These are phyloP conservation scores for Parnassius orleans DNA, from an alignment of 2,888 invertebrate genomes.

Conservation along the genomic window DNA sequence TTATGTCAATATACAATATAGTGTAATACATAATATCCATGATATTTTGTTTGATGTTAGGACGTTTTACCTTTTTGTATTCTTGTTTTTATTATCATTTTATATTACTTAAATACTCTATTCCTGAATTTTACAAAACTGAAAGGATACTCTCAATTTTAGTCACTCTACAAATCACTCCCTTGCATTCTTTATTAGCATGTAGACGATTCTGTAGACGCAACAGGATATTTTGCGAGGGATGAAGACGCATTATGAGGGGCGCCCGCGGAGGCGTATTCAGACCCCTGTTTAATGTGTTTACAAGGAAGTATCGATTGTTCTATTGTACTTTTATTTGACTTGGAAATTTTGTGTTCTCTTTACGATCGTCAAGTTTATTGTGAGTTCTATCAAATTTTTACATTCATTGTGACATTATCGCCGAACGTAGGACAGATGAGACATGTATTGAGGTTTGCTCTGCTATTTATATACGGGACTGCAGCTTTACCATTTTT, in stretches of 20 bases:
- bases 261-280: slow-evolving; percentile 35
- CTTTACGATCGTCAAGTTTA: slow-evolving; percentile 52
- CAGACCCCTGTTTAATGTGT: slow-evolving; percentile 74
- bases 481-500: too few relatives aligned
- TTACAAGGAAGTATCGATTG: slow-evolving; percentile 80
- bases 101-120: neutral
- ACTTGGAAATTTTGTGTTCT: slow-evolving; percentile 71
- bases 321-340: slow-evolving; percentile 77
- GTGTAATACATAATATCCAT: too few relatives aligned
- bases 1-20: too few relatives aligned
- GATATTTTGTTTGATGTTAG: too few relatives aligned
- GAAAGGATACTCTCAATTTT: slow-evolving; percentile 39
- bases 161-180: slow-evolving; percentile 65
- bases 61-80: too few relatives aligned
- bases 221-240: slow-evolving; percentile 74
- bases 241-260: slow-evolving; percentile 65
- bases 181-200: slow-evolving; percentile 69
- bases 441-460: neutral
- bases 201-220: slow-evolving; percentile 66
- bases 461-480: too few relatives aligned
- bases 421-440: slow-evolving; percentile 1
- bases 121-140: slow-evolving; percentile 29
- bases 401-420: slow-evolving; percentile 30
- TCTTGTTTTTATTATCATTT: too few relatives aligned
- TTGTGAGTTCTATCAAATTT: slow-evolving; percentile 47